Evolutionary conservation across 2,797 vertebrate genomes (phyloP), one percentile per base, ranked within the genome.

Genomic region (Halcyon leucocephala): DNA sequence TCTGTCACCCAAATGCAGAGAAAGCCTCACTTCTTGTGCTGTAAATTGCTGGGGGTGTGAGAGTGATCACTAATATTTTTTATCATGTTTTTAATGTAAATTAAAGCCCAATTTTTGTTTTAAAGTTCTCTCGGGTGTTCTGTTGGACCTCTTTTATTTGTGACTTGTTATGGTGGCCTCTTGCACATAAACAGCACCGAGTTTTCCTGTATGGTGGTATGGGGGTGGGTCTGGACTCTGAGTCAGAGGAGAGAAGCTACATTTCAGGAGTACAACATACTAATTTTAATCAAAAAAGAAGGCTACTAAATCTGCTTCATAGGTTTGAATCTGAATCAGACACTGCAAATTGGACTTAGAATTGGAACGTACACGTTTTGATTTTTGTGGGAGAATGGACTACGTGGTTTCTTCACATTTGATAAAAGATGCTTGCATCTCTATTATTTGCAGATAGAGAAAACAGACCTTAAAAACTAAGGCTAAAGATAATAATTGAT

Each of bases 21-120:
- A 28, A 31, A 17, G 7, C 18, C 28, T 82, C 21, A 6, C 6
- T 49, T 52, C 35, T 25, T 57, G 11, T 29, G 12, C 15, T 28
- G 0, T 19, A 26, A 58, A 6, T 60, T 57, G 8, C 25, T 16
- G 0, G 22, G 31, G 9, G 26, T 41, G 13, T 31, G 48, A 28
- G 26, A 7, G 29, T 26, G 10, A 3, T 14, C 5, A 9, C 64
- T 26, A 16, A 42, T 22, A 44, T 62, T 60, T 61, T 60, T 29
- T 11, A 24, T 57, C 5, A 9, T 5, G 20, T n/a, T 76, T 84
- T 48, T 28, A 19, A 20, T 33, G 11, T 14, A 21, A 89, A 22
- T 44, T 20, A 37, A 60, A 79, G 3, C 3, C 21, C 18, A 8
- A 15, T 8, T 64, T 89, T 52, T 72, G 12, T 24, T 86, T 20